Base-by-base conservation (phyloP, 1,140 invertebrate species). In the Neodiprion virginianus region DNA sequence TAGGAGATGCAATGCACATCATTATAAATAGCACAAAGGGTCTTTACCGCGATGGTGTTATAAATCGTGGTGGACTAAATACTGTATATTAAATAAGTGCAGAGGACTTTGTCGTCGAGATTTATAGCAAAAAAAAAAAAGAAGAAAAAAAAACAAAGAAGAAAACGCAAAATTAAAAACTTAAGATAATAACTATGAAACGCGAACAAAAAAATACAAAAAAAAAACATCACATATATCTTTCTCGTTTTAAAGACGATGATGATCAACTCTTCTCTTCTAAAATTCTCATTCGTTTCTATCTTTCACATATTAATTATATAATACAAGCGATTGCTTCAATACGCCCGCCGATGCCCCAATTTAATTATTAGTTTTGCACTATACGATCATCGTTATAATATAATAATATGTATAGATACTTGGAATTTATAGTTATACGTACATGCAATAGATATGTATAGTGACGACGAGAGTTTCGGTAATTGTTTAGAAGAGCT, bases 21-120 rank as follows among this genome's bases (percentile, higher is more conserved):
- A 87, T 84, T 87, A 86, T 86, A 87, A 84, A 87, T 85, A 88
- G 86, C 86, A 88, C 86, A 88, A 88, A 87, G 81, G 28, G 82
- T 85, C 81, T 79, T 76, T 76, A 82, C 76, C 72, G 53, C 53
- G 53, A 61, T 77, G 75, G 78, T 74, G 83, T 78, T 80, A 74
- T 61, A 61, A 61, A 61, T 12, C 11, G 80, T 79, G 78, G 80
- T 82, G 76, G 72, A 83, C 82, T 86, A 81, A 77, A 85, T 61
- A 87, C 76, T 86, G 82, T 84, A 84, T 77, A 79, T 80, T 80
- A 79, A 71, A 61, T 82, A 78, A 28, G 65, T 80, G 76, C 78
- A 76, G 66, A 77, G 74, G 66, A 77, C 73, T 78, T 76, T 67
- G 74, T 73, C 69, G 77, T 72, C 67, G 5, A 5, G 28, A 40